Conservation (phyloP, 2,888 invertebrate genomes). For the Mellilla xanthometata region DNA sequence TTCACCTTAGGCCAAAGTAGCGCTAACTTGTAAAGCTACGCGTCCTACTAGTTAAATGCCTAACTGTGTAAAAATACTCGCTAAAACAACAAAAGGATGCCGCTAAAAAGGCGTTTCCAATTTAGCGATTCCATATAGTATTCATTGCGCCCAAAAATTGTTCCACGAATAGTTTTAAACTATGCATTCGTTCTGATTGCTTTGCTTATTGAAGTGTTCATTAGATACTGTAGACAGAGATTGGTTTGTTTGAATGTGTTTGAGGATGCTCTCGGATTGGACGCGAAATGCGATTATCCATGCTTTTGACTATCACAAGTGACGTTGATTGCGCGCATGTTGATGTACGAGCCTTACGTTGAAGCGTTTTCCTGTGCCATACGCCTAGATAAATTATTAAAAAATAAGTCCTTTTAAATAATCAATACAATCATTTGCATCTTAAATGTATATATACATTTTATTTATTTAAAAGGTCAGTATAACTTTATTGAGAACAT, state of each 20-base stretch:
- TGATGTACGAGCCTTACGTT: no score
- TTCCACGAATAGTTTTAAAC: constrained; percentile 12
- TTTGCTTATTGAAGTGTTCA: constrained; percentile 14
- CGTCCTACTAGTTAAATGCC: no score
- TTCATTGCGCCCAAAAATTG: constrained; percentile 7
- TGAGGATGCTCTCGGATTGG: constrained; percentile 24
- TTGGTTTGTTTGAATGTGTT: constrained; percentile 33
- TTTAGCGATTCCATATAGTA: constrained; percentile 6
- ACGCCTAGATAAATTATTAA: no score
- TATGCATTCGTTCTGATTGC: constrained; percentile 13
- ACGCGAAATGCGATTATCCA: constrained; percentile 25
- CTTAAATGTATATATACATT: no score
- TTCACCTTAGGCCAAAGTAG: no score
- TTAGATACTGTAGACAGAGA: constrained; percentile 1
- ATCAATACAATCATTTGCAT: no score
- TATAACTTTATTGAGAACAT: no score
- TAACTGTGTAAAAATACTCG: no score
- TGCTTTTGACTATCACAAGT: constrained; percentile 27
- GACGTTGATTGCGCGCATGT: constrained; percentile 21
- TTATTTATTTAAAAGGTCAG: no score
- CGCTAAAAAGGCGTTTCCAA: constrained; percentile 1
- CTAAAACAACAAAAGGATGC: neutral
- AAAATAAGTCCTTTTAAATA: no score
- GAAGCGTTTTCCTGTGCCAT: no score
- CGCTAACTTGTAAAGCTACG: no score